phyloP scores from a whole-genome alignment of 2,888 invertebrate species.

The Melinaea menophilus region DNA sequence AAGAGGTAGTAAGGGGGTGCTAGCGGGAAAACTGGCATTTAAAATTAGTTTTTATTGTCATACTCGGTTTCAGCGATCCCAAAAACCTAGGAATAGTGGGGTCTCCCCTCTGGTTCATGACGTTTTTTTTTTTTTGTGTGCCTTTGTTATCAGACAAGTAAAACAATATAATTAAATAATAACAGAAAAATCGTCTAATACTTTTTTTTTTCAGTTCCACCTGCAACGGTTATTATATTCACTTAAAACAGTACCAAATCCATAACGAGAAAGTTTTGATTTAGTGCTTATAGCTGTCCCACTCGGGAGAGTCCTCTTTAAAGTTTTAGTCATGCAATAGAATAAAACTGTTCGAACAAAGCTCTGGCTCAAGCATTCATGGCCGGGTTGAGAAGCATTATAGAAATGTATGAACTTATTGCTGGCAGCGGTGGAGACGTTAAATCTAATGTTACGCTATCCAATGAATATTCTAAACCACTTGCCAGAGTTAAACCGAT shows the following conservation, averaged over 20 bases:
- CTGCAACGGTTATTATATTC: constrained; percentile 52
- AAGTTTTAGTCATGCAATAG: constrained; percentile 72
- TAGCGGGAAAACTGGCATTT: too few relatives aligned
- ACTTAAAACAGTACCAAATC: constrained; percentile 58
- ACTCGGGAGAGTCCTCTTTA: constrained; percentile 66
- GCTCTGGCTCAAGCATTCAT: constrained; percentile 59
- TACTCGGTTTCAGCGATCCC: too few relatives aligned
- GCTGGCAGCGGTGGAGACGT: constrained; percentile 49
- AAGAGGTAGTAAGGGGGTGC: too few relatives aligned
- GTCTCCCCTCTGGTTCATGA: too few relatives aligned
- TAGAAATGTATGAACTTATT: constrained; percentile 59
- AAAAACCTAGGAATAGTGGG: too few relatives aligned
- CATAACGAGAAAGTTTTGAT: constrained; percentile 73
- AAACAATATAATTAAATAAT: neutral
- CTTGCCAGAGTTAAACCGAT: constrained; percentile 36
- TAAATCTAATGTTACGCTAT: constrained; percentile 58
- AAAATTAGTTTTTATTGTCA: too few relatives aligned
- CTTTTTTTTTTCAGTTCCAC: constrained; percentile 33
- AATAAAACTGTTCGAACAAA: constrained; percentile 74
- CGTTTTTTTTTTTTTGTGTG: too few relatives aligned
- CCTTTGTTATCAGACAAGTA: neutral
- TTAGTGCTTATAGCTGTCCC: constrained; percentile 74
- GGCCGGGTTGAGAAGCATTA: constrained; percentile 45
- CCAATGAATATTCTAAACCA: constrained; percentile 61
- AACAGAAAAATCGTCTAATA: constrained; percentile 7